Base-by-base conservation (phyloP, 1,140 invertebrate genomes). In the Zaprionus tsacasi region DNA sequence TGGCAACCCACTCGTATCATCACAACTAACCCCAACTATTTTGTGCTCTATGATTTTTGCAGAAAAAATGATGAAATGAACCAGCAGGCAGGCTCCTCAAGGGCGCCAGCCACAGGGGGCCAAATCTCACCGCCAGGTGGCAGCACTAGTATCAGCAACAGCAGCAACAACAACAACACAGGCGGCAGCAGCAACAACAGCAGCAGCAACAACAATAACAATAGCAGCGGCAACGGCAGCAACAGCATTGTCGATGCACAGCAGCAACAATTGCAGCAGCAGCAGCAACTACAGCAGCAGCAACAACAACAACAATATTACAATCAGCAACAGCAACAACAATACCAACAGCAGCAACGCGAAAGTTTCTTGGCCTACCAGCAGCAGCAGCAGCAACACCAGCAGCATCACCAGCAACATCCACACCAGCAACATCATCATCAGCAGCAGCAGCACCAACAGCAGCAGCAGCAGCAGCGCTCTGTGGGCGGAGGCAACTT, bases 61-160 rank as follows among this genome's bases (percentile, higher is more conserved):
- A 92, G 91, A 91, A 92, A 92, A 92, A 92, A 91, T 92, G 91
- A 91, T 91, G 91, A 91, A 92, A 92, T 92, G 91, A 92, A 92
- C 85, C 82, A 88, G 85, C 91, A 91, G 80, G 88, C 90, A 70
- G 91, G 91, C 91, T 92, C 91, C 91, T 92, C 91, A 89, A 92
- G 91, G 91, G 91, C 91, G 86, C 91, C 91, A 92, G 91, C 91
- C 91, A 92, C 89, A 86, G 91, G 91, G 91, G 90, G 91, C 91
- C 91, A 92, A 91, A 91, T 92, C 79, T 92, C 91, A 91, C 91
- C 91, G 89, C 90, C 87, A 76, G 91, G 90, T 85, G 91, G 75
- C 80, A 81, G 77, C 70, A 88, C 70, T 57, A 89, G 50, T 73
- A 83, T 13, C 58, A 81, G 11, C 67, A 86, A 54, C 70, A 75